phyloP scores from a whole-genome alignment of 2,113 vertebrate genomes.

The Speoplatyrhinus poulsoni region DNA sequence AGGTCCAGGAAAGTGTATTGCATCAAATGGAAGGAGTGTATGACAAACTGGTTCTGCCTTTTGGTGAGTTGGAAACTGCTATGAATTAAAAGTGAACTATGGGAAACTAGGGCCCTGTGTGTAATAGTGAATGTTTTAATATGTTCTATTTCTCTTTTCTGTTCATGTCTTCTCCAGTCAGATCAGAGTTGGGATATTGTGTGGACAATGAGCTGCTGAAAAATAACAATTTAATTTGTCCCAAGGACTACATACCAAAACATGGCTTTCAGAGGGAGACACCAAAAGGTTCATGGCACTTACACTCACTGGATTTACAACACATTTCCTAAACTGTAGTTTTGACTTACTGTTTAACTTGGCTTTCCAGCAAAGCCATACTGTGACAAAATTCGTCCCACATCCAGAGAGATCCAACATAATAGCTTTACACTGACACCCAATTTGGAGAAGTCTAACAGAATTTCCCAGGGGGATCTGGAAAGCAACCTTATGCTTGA shows the following conservation, averaged over 20 bases:
- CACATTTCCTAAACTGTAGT: background rate
- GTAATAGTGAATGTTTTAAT: background rate
- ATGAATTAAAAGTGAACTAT: background rate
- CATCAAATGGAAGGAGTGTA: slow-evolving; percentile 41
- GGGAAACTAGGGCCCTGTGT: too few relatives aligned
- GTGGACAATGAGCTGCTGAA: slow-evolving; percentile 82
- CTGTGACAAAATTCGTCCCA: too few relatives aligned
- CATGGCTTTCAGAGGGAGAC: slow-evolving; percentile 57
- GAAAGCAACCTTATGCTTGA: too few relatives aligned
- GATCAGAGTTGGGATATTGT: slow-evolving; percentile 79
- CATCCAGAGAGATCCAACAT: too few relatives aligned
- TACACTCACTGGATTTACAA: background rate
- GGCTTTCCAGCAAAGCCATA: background rate
- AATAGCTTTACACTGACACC: too few relatives aligned
- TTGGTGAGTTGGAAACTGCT: slow-evolving; percentile 71
- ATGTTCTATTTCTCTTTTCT: background rate
- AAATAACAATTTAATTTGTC: slow-evolving; percentile 82
- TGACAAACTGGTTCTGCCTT: slow-evolving; percentile 64
- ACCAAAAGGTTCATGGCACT: slow-evolving; percentile 76
- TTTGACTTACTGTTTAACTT: background rate
- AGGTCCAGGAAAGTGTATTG: slow-evolving; percentile 47
- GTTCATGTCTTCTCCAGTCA: slow-evolving; percentile 65
- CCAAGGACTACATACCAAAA: slow-evolving; percentile 81
- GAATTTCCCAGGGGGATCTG: too few relatives aligned
- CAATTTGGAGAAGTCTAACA: too few relatives aligned